Conservation (phyloP, 2,113 vertebrate species). For the Pyxicephalus adspersus region DNA sequence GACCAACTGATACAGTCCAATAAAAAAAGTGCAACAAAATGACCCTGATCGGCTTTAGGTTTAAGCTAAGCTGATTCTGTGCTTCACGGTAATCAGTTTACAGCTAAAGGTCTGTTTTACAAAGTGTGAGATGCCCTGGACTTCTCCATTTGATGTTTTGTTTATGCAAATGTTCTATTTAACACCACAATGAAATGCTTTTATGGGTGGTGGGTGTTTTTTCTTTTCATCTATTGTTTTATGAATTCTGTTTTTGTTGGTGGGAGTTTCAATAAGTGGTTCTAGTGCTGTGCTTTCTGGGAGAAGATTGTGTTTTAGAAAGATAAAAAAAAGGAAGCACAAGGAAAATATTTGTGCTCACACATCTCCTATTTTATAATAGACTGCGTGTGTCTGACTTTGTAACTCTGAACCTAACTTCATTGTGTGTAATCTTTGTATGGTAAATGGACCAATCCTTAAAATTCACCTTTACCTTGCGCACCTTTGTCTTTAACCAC, state of each 20-base stretch:
- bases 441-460: too few species aligned
- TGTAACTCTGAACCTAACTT: neutral
- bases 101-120: slow-evolving; percentile 5
- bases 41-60: slow-evolving; percentile 46
- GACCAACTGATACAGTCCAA: neutral
- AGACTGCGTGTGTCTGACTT: neutral
- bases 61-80: slow-evolving; percentile 49
- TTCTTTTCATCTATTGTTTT: too few species aligned
- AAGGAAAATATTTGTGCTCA: neutral
- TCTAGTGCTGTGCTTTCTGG: neutral
- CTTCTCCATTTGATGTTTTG: neutral
- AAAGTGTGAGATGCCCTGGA: neutral
- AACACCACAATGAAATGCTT: too few species aligned
- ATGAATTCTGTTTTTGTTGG: too few species aligned
- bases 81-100: slow-evolving; percentile 47
- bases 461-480: too few species aligned
- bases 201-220: too few species aligned
- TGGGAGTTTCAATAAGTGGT: neutral
- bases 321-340: neutral
- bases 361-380: too few species aligned
- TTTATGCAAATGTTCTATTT: neutral
- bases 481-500: too few species aligned
- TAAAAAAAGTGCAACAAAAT: slow-evolving; percentile 40
- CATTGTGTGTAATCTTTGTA: too few species aligned
- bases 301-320: neutral